Evolutionary conservation across 1,140 invertebrate species (phyloP).

Genomic region (Neelides sp.): DNA sequence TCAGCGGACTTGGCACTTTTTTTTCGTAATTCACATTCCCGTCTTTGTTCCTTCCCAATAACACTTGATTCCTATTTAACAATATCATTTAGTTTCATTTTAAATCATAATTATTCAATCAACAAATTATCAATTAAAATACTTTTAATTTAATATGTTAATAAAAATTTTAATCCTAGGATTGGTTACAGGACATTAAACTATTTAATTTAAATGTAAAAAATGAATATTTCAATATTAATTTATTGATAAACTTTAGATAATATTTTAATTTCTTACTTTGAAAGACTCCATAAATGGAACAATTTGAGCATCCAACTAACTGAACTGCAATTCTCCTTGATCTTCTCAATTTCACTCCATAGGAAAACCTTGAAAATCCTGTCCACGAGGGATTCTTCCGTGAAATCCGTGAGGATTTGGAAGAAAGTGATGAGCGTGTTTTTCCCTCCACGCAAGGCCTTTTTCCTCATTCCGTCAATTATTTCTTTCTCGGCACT

Average conservation of each 20-base stretch:
- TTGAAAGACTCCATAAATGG: slow-evolving; percentile 8
- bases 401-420: not conserved
- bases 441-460: slow-evolving; percentile 2
- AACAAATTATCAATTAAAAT: not conserved
- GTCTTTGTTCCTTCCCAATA: not conserved
- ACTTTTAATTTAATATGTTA: not conserved
- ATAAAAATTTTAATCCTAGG: too few relatives aligned
- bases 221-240: too few relatives aligned
- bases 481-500: too few relatives aligned
- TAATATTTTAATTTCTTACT: not conserved
- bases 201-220: too few relatives aligned
- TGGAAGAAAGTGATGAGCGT: slow-evolving; percentile 4
- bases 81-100: not conserved
- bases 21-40: not conserved
- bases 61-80: slow-evolving; percentile 2
- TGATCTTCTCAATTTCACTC: not conserved
- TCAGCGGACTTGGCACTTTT: slow-evolving; percentile 15
- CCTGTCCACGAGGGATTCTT: not conserved
- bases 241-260: too few relatives aligned
- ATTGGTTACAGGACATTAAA: too few relatives aligned
- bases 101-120: not conserved
- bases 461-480: too few relatives aligned
- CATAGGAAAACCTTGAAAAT: slow-evolving; percentile 10
- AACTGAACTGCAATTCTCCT: not conserved
- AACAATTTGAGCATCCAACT: slow-evolving; percentile 17